Evolutionary conservation across 2,113 vertebrate genomes (phyloP).

Genomic region (Pangasianodon hypophthalmus): DNA sequence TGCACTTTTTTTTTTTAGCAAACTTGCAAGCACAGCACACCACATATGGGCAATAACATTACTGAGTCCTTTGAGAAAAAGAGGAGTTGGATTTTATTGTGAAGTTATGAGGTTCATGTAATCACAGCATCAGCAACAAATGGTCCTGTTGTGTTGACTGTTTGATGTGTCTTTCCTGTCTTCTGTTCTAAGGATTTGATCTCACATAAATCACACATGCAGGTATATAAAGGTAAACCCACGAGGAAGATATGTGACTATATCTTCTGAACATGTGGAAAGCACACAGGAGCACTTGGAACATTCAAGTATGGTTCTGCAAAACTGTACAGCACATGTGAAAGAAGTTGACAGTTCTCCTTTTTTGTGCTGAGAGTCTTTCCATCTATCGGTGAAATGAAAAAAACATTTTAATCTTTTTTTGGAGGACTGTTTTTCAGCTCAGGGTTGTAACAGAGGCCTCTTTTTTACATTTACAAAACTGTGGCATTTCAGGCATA

Average conservation of each 20-base stretch:
- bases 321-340: neutral
- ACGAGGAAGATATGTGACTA: neutral
- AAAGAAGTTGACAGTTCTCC: neutral
- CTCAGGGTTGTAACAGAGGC: neutral
- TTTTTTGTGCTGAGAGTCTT: neutral
- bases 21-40: neutral
- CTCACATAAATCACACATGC: constrained; percentile 6
- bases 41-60: neutral
- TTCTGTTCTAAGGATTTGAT: neutral
- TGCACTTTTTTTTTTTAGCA: neutral
- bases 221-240: neutral
- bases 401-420: neutral
- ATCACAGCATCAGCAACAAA: neutral
- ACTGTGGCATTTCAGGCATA: neutral
- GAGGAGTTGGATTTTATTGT: neutral
- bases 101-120: neutral
- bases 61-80: neutral
- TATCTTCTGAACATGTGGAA: neutral
- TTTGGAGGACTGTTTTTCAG: neutral
- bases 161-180: neutral
- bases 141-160: neutral
- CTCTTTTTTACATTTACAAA: neutral
- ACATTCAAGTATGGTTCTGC: neutral
- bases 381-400: neutral
- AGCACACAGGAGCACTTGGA: neutral